Evolutionary conservation across 2,113 vertebrate species (phyloP).

Genomic region (Hippocampus zosterae): DNA sequence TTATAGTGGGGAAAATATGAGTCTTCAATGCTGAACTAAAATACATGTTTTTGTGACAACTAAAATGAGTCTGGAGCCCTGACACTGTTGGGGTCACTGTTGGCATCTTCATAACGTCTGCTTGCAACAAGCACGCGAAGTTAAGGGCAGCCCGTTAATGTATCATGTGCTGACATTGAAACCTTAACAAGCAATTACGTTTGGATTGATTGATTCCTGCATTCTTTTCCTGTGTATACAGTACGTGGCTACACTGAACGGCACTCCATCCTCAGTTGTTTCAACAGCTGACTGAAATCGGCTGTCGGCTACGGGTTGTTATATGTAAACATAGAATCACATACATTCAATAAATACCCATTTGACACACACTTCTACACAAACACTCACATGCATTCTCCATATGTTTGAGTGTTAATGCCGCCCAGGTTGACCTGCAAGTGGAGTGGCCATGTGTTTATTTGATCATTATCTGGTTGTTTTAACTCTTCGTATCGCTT

Average conservation of each 20-base stretch:
- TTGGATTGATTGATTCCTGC: conserved; percentile 24
- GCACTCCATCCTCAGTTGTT: conserved; percentile 35
- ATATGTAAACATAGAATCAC: conserved; percentile 3
- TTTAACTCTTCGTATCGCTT: conserved; percentile 57
- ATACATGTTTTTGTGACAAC: too few relatives aligned
- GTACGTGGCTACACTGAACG: conserved; percentile 14
- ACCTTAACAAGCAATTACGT: conserved; percentile 35
- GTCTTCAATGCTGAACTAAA: too few relatives aligned
- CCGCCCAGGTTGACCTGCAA: conserved; percentile 61
- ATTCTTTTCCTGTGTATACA: conserved; percentile 20
- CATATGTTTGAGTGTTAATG: conserved; percentile 61
- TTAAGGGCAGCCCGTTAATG: conserved; percentile 21
- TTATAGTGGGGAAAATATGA: too few relatives aligned
- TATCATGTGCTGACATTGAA: conserved; percentile 29
- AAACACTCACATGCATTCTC: conserved; percentile 44
- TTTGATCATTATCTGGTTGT: conserved; percentile 69
- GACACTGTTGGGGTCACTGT: conserved; percentile 12
- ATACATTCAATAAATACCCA: conserved; percentile 30
- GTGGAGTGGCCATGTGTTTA: conserved; percentile 52
- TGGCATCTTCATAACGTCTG: conserved; percentile 20
- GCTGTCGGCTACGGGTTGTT: conserved; percentile 41
- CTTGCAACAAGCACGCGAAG: conserved; percentile 18
- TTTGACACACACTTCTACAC: conserved; percentile 24
- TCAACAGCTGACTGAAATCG: conserved; percentile 40
- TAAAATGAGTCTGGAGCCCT: too few relatives aligned